These are phyloP conservation scores for Aphelocoma coerulescens DNA, from an alignment of 2,113 vertebrate genomes.

Conservation along the genomic window DNA sequence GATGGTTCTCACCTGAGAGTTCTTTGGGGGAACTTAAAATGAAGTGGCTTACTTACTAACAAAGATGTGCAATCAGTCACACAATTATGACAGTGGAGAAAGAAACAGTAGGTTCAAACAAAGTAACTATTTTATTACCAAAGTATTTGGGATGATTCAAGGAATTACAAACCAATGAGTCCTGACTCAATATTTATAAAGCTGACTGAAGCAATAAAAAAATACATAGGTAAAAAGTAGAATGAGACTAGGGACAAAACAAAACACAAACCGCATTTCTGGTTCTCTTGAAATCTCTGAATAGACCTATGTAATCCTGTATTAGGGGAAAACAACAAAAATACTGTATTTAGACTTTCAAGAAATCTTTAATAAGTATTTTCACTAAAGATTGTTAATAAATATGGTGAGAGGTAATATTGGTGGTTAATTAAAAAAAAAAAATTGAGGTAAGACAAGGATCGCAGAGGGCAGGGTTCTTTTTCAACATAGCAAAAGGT, in stretches of 20 bases:
- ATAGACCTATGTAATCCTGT: neutral
- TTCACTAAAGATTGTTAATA: neutral
- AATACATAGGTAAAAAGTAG: neutral
- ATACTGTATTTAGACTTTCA: neutral
- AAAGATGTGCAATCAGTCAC: neutral
- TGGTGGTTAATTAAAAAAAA: neutral
- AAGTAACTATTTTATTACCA: neutral
- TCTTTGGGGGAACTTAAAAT: neutral
- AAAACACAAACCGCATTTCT: neutral
- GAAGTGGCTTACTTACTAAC: neutral
- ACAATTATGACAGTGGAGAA: neutral
- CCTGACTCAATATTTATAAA: neutral
- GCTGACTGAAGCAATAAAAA: neutral
- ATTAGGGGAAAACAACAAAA: neutral
- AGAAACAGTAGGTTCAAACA: neutral
- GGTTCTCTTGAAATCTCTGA: neutral
- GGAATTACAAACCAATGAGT: neutral
- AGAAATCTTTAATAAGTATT: neutral
- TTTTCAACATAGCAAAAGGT: neutral
- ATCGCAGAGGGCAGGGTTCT: accelerated
- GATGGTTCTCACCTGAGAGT: neutral
- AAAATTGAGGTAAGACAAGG: neutral
- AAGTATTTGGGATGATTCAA: neutral
- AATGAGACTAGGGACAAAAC: neutral
- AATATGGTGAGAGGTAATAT: neutral